Percentiles rank a stretch among this genome's conserved stretches.
These are phyloP conservation scores for Sycobia sp. DNA, from an alignment of 1,140 invertebrate genomes.

Conservation along the genomic window DNA sequence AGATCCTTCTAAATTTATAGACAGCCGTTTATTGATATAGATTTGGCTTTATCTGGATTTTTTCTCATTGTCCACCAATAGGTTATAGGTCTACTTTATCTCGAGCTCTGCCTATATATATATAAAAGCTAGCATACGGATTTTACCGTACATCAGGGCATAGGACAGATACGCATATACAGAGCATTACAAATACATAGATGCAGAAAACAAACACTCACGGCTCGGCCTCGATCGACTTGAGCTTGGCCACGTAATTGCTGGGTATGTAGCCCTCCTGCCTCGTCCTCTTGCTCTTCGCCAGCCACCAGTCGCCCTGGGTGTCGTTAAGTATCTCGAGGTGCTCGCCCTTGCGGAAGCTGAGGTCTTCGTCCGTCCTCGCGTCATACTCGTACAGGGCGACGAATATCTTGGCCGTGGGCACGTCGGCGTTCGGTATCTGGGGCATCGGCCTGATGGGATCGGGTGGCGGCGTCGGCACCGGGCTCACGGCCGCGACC, in stretches of 20 bases:
- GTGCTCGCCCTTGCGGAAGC: constrained; percentile 97
- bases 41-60: too few species aligned
- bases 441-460: constrained; percentile 70
- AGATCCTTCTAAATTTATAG: too few species aligned
- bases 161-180: too few species aligned
- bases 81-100: too few species aligned
- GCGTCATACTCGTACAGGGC: constrained; percentile 99
- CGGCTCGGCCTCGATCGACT: constrained; percentile 99
- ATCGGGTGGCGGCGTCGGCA: constrained; percentile 70
- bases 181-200: not conserved
- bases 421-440: constrained; percentile 66
- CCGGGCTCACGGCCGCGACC: constrained; percentile 65
- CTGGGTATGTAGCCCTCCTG: constrained; percentile 99
- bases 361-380: constrained; percentile 96
- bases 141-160: too few species aligned
- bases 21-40: too few species aligned
- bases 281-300: constrained; percentile 89
- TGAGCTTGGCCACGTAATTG: constrained; percentile 98
- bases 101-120: too few species aligned
- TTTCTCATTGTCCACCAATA: too few species aligned
- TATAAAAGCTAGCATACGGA: too few species aligned
- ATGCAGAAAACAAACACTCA: constrained; percentile 69
- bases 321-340: constrained; percentile 98
- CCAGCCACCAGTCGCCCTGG: constrained; percentile 99
- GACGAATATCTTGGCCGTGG: constrained; percentile 89